These are phyloP conservation scores for Apostichopus japonicus DNA, from an alignment of 35 echinoderm and acorn worm species.

Conservation along the genomic window DNA sequence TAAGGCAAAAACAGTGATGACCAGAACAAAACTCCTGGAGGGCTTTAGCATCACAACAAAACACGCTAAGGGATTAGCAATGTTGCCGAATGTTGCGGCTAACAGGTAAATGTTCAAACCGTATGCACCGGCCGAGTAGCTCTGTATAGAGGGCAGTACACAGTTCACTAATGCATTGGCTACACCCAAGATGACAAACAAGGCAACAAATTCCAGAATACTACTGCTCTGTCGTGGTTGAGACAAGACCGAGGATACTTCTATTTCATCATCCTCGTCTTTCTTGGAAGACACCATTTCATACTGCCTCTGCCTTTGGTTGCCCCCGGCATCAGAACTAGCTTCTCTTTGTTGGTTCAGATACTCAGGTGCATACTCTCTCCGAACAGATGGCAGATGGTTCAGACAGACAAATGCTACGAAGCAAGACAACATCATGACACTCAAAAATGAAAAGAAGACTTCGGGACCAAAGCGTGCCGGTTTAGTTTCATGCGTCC, in stretches of 20 bases:
- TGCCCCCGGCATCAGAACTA: background rate
- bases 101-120: conserved; percentile 62
- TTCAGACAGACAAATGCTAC: conserved; percentile 46
- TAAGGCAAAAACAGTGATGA: background rate
- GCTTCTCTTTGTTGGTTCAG: background rate
- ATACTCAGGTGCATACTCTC: conserved; percentile 41
- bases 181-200: conserved; percentile 54
- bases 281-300: conserved; percentile 36
- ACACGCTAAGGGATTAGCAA: conserved; percentile 65
- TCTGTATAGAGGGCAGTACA: conserved; percentile 74
- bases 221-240: background rate
- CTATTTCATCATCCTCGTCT: conserved; percentile 17
- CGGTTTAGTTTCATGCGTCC: conserved; percentile 40
- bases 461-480: conserved; percentile 59
- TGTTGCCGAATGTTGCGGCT: conserved; percentile 53
- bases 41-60: conserved; percentile 65
- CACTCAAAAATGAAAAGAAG: conserved; percentile 58
- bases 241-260: background rate
- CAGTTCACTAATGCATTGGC: conserved; percentile 58
- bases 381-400: conserved; percentile 45
- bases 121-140: conserved; percentile 66
- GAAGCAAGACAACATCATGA: conserved; percentile 58
- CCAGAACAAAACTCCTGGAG: conserved; percentile 32
- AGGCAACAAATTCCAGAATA: conserved; percentile 41
- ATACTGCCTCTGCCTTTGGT: conserved; percentile 23